Evolutionary conservation across 2,797 vertebrate genomes (phyloP).

Genomic region (Muraenolepis orangiensis): DNA sequence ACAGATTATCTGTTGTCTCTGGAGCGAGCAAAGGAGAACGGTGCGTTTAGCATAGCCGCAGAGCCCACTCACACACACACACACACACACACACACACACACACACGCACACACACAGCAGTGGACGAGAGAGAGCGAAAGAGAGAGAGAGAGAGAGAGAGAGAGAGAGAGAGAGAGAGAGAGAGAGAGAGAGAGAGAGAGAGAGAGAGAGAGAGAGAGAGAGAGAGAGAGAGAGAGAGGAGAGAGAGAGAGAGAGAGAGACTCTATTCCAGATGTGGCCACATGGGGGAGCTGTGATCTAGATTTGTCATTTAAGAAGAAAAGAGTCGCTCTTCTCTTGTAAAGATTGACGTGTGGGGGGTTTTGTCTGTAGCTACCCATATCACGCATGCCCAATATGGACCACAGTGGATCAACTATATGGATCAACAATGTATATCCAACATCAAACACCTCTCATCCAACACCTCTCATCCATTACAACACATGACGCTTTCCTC

Average conservation of each 20-base stretch:
- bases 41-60: slow-evolving; percentile 53
- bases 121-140: slow-evolving; percentile 12
- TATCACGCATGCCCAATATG: too few species aligned
- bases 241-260: slow-evolving; percentile 4
- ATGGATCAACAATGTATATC: too few species aligned
- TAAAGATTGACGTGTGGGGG: too few species aligned
- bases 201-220: not conserved
- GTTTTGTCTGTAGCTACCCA: too few species aligned
- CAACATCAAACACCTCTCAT: too few species aligned
- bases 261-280: slow-evolving; percentile 25
- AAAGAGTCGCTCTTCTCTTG: too few species aligned
- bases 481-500: too few species aligned
- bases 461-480: too few species aligned
- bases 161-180: not conserved
- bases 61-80: slow-evolving; percentile 57
- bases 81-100: too few species aligned
- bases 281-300: slow-evolving; percentile 45
- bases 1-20: slow-evolving; percentile 62
- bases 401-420: too few species aligned
- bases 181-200: slow-evolving; percentile 5
- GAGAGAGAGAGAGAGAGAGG: not conserved
- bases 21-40: slow-evolving; percentile 57
- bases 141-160: not conserved
- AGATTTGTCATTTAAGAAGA: not conserved
- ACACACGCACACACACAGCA: slow-evolving; percentile 15